Base-by-base conservation (phyloP, 2,888 invertebrate genomes). In the Agrotis puta region DNA sequence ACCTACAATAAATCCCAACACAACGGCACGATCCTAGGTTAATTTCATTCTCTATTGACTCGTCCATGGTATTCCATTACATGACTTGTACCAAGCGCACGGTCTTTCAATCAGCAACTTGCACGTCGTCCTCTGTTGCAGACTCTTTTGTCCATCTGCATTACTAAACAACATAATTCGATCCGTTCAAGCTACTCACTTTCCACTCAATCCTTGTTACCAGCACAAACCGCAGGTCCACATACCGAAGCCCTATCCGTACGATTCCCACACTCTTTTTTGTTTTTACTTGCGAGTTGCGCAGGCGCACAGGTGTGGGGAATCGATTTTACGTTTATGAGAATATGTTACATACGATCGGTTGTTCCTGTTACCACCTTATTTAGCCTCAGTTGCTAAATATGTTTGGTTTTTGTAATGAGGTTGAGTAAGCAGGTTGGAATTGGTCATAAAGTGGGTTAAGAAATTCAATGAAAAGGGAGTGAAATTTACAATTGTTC, bases 251-350 rank as follows among this genome's bases (percentile, higher is more conserved):
- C 81, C 83, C 7, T 77, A 81, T 54, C 51, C 43, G 45, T 64
- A 65, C 47, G 43, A 62, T 85, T 85, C 84, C 85, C 84, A 85
- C 84, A 85, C 73, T 81, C 72, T 67, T 70, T n/a, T 59, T 80
- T 80, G 77, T 79, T 82, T 80, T 70, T 66, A 67, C 62, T 71
- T 68, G 71, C 72, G 66, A 64, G 45, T 68, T 70, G 78, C 75
- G 75, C 64, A 20, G 56, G 72, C 81, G 66, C 85, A 69, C 70
- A 85, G 83, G 85, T 85, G 85, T 80, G 72, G 50, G 77, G 85
- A 77, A 85, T 85, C 86, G 59, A 83, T 85, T 85, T 83, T 70
- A 81, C 74, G 54, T 83, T 84, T 77, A 83, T 83, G 53, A 79
- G 85, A 85, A 74, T 50, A 68, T 22, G 47, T 48, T 64, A 27